Percentiles rank a stretch among this genome's conserved stretches.
These are phyloP conservation scores for Bembecia ichneumoniformis DNA, from an alignment of 2,888 invertebrate genomes.

Conservation along the genomic window DNA sequence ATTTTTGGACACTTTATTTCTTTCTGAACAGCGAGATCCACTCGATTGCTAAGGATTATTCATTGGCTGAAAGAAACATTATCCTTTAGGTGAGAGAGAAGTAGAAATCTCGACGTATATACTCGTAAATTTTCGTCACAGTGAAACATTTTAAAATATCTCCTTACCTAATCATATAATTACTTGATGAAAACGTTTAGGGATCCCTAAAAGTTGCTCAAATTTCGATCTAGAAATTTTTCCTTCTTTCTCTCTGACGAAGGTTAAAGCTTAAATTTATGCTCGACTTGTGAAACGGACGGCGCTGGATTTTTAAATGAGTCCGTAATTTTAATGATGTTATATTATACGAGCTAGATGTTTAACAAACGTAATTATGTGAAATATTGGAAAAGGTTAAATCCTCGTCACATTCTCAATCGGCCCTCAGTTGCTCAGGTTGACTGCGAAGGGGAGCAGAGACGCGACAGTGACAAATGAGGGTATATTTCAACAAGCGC, in stretches of 20 bases:
- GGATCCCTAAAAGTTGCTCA: background rate
- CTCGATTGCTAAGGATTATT: too few species aligned
- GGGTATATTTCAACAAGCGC: background rate
- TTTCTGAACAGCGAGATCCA: too few species aligned
- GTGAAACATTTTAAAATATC: too few species aligned
- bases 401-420: constrained; percentile 8
- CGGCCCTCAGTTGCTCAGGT: background rate
- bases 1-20: too few species aligned
- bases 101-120: too few species aligned
- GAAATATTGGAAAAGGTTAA: too few species aligned
- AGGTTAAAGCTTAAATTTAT: background rate
- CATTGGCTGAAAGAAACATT: too few species aligned
- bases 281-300: background rate
- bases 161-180: too few species aligned
- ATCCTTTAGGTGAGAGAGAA: too few species aligned
- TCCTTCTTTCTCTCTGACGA: background rate
- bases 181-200: background rate
- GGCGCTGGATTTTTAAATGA: background rate
- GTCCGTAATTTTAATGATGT: background rate
- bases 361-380: too few species aligned
- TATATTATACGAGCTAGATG: background rate
- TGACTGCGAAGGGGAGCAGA: background rate
- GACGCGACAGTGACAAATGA: background rate
- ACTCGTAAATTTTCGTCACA: too few species aligned
- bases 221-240: background rate